Evolutionary conservation across 2,797 vertebrate genomes (phyloP), one percentile per base, ranked within the genome.

Genomic region (Oryzias sinensis): DNA sequence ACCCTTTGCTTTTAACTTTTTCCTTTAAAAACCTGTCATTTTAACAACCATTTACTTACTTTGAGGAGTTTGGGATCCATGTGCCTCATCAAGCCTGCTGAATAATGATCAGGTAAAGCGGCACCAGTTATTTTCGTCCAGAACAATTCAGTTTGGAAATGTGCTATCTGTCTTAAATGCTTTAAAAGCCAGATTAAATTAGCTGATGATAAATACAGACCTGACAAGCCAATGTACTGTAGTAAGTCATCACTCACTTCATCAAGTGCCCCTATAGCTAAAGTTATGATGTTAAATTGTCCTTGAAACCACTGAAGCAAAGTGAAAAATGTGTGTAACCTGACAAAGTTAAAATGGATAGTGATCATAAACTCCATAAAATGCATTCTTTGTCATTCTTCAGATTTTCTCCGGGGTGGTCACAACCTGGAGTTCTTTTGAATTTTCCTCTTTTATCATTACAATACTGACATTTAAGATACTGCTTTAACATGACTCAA

Each of bases 271-370:
- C 40, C 44, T 45, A 62, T 33, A 47, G 50, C 53, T 56, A 50
- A 59, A 58, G 43, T 59, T 68, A 59, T 62, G 42, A 59, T 72
- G 56, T 58, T 61, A 47, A 59, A 72, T 65, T 69, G 59, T 59
- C 66, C 64, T 71, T 67, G 59, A 81, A 64, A 62, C 49, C 17
- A 6, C 59, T 33, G 49, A 52, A 37, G 43, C 57, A 16, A 5
- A 15, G 24, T 64, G 29, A 56, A 61, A 64, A 62, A 74, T 43
- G 18, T 18, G 43, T 52, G 29, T 43, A 56, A 70, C 65, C 50
- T 71, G 65, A 66, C 67, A 67, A 48, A 54, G 54, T 60, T 65
- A 17, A 65, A 68, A 60, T 56, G 53, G 54, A 77, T 81, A 61
- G 56, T 4, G 16, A 56, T 71, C 56, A 71, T 75, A 74, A 72